These are phyloP conservation scores for Alca torda DNA, from an alignment of 2,797 vertebrate genomes.

Conservation along the genomic window DNA sequence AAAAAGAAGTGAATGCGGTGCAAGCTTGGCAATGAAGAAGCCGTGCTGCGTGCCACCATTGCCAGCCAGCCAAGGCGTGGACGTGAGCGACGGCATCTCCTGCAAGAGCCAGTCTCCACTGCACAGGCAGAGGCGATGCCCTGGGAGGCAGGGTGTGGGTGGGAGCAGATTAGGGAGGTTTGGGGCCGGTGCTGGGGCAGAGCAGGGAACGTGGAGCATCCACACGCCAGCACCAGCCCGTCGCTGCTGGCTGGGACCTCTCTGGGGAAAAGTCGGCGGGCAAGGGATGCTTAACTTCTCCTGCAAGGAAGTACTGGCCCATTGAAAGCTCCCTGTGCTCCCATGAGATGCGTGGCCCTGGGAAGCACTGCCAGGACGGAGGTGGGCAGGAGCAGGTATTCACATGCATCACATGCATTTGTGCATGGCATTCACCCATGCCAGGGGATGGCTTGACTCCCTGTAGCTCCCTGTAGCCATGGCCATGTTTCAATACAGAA, in stretches of 20 bases:
- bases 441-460: neutral
- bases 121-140: rapidly evolving
- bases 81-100: neutral
- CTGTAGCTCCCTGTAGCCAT: rapidly evolving
- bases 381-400: neutral
- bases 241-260: neutral
- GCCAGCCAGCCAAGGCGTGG: neutral
- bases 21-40: rapidly evolving
- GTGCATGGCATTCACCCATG: no score
- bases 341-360: rapidly evolving
- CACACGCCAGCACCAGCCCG: rapidly evolving
- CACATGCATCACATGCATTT: no score
- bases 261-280: rapidly evolving
- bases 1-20: rapidly evolving
- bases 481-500: rapidly evolving
- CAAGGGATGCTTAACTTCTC: neutral
- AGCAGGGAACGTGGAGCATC: rapidly evolving
- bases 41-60: rapidly evolving
- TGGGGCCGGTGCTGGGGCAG: neutral
- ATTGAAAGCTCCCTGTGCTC: neutral
- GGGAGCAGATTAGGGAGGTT: neutral
- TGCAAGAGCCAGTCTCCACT: neutral
- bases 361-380: rapidly evolving
- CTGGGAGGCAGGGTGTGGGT: neutral
- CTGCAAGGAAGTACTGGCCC: neutral